Conservation (phyloP, 2,113 vertebrate genomes). For the Phocoena phocoena region DNA sequence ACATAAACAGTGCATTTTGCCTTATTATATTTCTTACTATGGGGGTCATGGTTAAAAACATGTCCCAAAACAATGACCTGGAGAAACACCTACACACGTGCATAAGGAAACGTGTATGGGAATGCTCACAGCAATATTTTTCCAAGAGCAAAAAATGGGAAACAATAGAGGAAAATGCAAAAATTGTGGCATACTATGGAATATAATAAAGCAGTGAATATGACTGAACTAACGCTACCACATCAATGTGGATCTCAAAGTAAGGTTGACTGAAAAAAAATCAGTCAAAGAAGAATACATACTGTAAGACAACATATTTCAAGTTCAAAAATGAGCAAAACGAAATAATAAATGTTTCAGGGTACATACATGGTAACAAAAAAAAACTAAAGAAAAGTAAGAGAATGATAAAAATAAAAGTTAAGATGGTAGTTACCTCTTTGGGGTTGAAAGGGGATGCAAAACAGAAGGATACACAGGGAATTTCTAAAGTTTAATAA, state of each 20-base stretch:
- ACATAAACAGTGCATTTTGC: neutral
- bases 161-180: neutral
- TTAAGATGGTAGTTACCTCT: neutral
- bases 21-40: neutral
- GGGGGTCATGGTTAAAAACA: neutral
- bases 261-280: neutral
- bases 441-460: neutral
- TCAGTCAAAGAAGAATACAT: neutral
- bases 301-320: neutral
- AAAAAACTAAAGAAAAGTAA: neutral
- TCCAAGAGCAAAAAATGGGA: neutral
- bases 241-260: neutral
- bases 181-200: neutral
- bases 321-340: neutral
- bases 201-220: conserved; percentile 5
- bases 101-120: neutral
- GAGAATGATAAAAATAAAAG: neutral
- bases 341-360: neutral
- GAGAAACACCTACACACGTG: neutral
- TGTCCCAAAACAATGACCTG: neutral
- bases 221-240: neutral
- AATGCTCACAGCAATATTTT: neutral
- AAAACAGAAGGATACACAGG: neutral
- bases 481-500: neutral
- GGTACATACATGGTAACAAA: neutral